Base-by-base conservation (phyloP, 37 sponge, comb jelly and placozoan species). In the Beroe ovata region DNA sequence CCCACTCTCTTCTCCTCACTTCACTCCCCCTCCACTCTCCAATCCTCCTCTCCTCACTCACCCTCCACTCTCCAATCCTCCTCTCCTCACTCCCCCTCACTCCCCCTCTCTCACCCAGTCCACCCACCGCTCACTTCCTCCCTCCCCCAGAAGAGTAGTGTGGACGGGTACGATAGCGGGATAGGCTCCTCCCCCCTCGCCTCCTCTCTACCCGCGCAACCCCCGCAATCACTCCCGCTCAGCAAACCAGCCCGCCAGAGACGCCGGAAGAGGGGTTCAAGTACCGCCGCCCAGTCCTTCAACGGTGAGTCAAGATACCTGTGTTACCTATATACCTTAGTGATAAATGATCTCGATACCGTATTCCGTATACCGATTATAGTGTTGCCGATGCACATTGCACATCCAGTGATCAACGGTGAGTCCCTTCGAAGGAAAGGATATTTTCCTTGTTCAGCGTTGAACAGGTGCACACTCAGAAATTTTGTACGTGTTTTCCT, bases 141-240 rank as follows among this genome's bases (percentile, higher is more conserved):
- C 71, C 11, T 54, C 84, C 54, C 84, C 47, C 47, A 77, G 84
- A 77, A 77, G 33, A 16, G 11, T 47, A 35, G 38, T 29, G 84
- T 42, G 16, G 84, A 39, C 54, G 84, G 84, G 26, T 77, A 77
- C 84, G 84, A 77, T 54, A 77, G 84, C 38, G 84, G 84, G 1
- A 20, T 77, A 11, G 84, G 84, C 4, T 38, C 84, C 22, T 42
- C 84, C 41, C 84, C 42, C 26, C 84, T 66, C 32, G 22, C 63
- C 63, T 25, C 28, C 26, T 66, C 69, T 18, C 16, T 33, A 4
- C 69, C 33, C 16, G 35, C 16, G 6, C 18, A 8, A 18, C 84
- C 84, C 38, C 84, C 42, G 26, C 69, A 66, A 37, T 32, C 69
- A 34, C 69, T 66, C 35, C 84, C 84, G 4, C 84, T 77, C 14